Evolutionary conservation across 1,140 invertebrate genomes (phyloP).

Genomic region (Bilobella aurantiaca): DNA sequence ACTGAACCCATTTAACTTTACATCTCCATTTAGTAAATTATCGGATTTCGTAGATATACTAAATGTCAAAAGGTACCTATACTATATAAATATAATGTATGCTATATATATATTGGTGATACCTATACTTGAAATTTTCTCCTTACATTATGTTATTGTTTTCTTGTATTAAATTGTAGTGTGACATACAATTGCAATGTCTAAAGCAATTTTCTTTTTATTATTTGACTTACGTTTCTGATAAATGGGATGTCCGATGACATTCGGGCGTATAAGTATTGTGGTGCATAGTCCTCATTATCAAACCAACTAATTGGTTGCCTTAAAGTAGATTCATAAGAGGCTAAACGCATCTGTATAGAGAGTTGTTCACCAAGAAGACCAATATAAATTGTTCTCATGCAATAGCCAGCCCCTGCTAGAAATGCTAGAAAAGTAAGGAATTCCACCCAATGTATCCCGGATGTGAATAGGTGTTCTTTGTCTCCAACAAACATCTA

Average conservation of each 20-base stretch:
- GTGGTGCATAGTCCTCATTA: background rate
- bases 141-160: too few relatives aligned
- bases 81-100: too few relatives aligned
- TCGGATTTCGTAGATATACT: too few relatives aligned
- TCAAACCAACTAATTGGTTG: background rate
- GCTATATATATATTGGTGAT: too few relatives aligned
- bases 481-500: background rate
- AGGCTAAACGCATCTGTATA: background rate
- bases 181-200: background rate
- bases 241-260: background rate
- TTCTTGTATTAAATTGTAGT: background rate
- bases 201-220: background rate
- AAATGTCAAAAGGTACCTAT: too few relatives aligned
- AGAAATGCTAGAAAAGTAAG: background rate
- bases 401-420: background rate
- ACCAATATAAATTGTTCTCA: background rate
- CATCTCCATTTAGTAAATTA: too few relatives aligned
- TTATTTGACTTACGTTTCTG: background rate
- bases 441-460: background rate
- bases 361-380: background rate
- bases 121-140: too few relatives aligned
- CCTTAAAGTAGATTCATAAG: background rate
- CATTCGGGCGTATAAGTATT: background rate
- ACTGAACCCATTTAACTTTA: too few relatives aligned
- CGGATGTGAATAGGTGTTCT: background rate